Conservation (phyloP, 2,888 invertebrate species). For the Adineta ricciae region DNA sequence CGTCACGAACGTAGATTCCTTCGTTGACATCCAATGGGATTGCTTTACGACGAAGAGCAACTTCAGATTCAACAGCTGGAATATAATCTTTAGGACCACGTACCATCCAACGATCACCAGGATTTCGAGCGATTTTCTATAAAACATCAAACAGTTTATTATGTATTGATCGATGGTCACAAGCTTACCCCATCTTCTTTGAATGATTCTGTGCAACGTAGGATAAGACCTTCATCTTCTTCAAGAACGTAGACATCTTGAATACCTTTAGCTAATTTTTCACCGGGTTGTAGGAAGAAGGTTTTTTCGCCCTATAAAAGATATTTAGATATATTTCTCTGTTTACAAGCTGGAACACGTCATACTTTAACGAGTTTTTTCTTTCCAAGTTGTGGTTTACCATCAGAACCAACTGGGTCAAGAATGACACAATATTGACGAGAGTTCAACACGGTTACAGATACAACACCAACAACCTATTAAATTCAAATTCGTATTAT, state of each 20-base stretch:
- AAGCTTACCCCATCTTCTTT: conserved; percentile 35
- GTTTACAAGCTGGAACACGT: not conserved
- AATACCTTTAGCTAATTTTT: conserved; percentile 40
- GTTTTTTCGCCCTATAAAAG: conserved; percentile 37
- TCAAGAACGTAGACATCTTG: conserved; percentile 39
- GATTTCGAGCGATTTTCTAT: conserved; percentile 43
- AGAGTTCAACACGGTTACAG: conserved; percentile 38
- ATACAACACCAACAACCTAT: conserved; percentile 36
- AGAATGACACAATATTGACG: conserved; percentile 42
- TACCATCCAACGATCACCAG: conserved; percentile 54
- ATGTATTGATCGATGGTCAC: not conserved
- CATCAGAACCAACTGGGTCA: conserved; percentile 38
- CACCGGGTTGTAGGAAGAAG: conserved; percentile 44
- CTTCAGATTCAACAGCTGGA: conserved; percentile 53
- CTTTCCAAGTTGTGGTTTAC: conserved; percentile 40
- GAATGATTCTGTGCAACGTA: conserved; percentile 40
- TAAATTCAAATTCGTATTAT: conserved; percentile 35
- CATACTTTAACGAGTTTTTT: conserved; percentile 35
- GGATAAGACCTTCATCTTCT: conserved; percentile 42
- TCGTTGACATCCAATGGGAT: conserved; percentile 54
- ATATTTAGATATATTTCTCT: not conserved
- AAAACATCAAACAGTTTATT: not conserved
- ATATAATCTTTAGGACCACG: conserved; percentile 53
- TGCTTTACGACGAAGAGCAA: conserved; percentile 49
- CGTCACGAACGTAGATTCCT: conserved; percentile 53